A percentile compares a stretch with the other conserved stretches of the same genome.
phyloP scores from a whole-genome alignment of 1,140 invertebrate genomes.

The Pissodes strobi region DNA sequence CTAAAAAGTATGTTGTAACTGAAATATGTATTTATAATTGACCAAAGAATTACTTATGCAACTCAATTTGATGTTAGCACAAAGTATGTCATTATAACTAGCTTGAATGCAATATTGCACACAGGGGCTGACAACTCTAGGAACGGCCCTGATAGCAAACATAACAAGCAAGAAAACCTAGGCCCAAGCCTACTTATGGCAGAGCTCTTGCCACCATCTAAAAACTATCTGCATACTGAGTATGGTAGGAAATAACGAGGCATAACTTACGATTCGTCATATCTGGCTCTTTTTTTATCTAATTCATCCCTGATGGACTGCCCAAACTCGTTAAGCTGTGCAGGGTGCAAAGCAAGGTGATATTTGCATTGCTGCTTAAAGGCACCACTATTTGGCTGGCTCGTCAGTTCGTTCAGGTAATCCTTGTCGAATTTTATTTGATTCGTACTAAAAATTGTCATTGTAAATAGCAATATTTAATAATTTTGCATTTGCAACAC shows the following conservation, averaged over 20 bases:
- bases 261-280: slow-evolving; percentile 60
- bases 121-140: too few species aligned
- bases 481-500: too few species aligned
- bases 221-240: too few species aligned
- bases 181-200: too few species aligned
- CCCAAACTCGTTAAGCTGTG: slow-evolving; percentile 62
- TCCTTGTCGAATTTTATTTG: slow-evolving; percentile 39
- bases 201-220: too few species aligned
- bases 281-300: slow-evolving; percentile 61
- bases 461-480: too few species aligned
- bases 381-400: slow-evolving; percentile 63
- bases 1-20: slow-evolving; percentile 46
- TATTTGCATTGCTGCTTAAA: slow-evolving; percentile 59
- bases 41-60: slow-evolving; percentile 11
- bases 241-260: too few species aligned
- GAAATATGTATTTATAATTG: slow-evolving; percentile 14
- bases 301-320: slow-evolving; percentile 60
- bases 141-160: too few species aligned
- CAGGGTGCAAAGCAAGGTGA: slow-evolving; percentile 64
- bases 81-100: too few species aligned
- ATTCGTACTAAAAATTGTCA: slow-evolving; percentile 25
- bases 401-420: slow-evolving; percentile 45
- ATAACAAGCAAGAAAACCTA: too few species aligned
- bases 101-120: too few species aligned
- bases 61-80: too few species aligned